phyloP scores from a whole-genome alignment of 2,888 invertebrate genomes.

The Sturmia bella region DNA sequence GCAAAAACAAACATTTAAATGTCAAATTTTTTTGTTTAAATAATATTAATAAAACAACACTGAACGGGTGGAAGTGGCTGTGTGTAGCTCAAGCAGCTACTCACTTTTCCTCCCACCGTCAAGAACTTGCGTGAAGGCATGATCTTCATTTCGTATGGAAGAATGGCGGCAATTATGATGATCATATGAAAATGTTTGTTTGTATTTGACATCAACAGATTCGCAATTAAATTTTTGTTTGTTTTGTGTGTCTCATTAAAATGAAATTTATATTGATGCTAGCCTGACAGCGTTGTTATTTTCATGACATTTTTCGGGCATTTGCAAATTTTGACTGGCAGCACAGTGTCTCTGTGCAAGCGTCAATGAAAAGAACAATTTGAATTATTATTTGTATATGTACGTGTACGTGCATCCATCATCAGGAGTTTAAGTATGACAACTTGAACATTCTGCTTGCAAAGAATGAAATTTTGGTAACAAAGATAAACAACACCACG shows the following conservation, averaged over 20 bases:
- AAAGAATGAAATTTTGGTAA: too few relatives aligned
- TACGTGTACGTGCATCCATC: too few relatives aligned
- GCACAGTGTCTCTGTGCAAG: neutral
- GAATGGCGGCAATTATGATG: neutral
- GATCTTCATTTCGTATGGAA: neutral
- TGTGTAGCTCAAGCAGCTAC: neutral
- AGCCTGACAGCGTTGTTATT: constrained; percentile 50
- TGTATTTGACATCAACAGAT: constrained; percentile 12
- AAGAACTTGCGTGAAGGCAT: neutral
- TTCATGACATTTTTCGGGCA: constrained; percentile 56
- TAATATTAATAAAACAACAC: neutral
- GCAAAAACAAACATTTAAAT: constrained; percentile 46
- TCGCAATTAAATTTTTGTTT: constrained; percentile 23
- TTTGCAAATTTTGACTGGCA: constrained; percentile 35
- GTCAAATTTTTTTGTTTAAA: constrained; percentile 20
- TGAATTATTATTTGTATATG: neutral
- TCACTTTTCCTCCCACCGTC: neutral
- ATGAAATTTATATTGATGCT: constrained; percentile 48
- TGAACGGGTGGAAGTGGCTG: constrained; percentile 12
- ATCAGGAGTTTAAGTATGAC: too few relatives aligned
- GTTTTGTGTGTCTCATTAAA: constrained; percentile 44
- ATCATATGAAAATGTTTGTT: constrained; percentile 7
- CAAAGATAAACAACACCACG: too few relatives aligned
- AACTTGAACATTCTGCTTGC: too few relatives aligned
- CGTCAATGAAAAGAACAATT: neutral